phyloP scores from a whole-genome alignment of 2,113 vertebrate genomes.

The Myotis brandtii region DNA sequence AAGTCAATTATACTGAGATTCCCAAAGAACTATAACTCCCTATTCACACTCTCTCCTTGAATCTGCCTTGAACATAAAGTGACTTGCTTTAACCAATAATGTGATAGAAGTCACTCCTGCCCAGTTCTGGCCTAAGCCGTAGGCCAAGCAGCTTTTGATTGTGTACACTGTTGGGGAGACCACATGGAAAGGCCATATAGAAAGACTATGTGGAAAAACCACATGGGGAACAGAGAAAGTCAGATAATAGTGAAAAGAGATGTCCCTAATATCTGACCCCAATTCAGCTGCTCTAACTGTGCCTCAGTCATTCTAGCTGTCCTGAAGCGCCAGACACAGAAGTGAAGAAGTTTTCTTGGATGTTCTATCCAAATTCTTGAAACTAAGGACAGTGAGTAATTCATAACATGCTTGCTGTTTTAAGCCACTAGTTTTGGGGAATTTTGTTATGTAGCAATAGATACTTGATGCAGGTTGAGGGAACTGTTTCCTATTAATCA shows the following conservation, averaged over 20 bases:
- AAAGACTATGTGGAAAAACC: neutral
- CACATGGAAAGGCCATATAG: too few relatives aligned
- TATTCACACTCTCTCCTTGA: neutral
- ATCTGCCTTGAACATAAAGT: neutral
- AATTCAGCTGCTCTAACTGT: too few relatives aligned
- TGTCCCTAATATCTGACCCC: too few relatives aligned
- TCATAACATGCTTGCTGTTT: too few relatives aligned
- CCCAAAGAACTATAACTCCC: neutral
- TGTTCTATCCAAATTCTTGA: too few relatives aligned
- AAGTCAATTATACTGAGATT: neutral
- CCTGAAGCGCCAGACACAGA: neutral
- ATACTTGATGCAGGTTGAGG: too few relatives aligned
- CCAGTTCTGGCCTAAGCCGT: neutral
- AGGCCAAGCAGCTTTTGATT: neutral
- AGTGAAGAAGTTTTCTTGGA: too few relatives aligned
- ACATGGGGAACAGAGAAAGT: neutral
- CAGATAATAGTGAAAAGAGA: neutral
- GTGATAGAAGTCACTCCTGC: neutral
- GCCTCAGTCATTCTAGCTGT: neutral
- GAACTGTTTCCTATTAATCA: too few relatives aligned
- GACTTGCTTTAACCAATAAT: neutral
- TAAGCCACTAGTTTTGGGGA: too few relatives aligned
- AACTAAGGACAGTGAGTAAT: too few relatives aligned
- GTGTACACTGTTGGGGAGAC: neutral
- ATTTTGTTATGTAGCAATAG: too few relatives aligned